Evolutionary conservation across 2,797 vertebrate species (phyloP).

Genomic region (Sebastes taczanowskii): DNA sequence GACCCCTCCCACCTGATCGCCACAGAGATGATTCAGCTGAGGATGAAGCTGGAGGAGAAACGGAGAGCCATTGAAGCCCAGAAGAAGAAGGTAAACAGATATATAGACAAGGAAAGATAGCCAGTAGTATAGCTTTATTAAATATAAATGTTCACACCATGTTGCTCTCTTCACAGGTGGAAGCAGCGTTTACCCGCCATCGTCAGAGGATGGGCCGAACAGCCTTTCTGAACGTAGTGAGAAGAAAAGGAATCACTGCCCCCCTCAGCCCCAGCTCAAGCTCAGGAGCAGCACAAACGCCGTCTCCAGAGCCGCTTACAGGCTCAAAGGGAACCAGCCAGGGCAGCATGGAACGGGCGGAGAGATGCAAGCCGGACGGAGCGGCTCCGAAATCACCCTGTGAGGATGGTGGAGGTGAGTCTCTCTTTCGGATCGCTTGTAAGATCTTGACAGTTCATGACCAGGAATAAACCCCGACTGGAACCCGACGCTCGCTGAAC

Average conservation of each 20-base stretch:
- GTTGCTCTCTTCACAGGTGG: slow-evolving; percentile 73
- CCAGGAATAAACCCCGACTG: background rate
- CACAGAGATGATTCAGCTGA: slow-evolving; percentile 96
- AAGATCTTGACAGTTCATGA: background rate
- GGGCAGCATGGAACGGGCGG: slow-evolving; percentile 72
- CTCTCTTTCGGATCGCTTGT: background rate
- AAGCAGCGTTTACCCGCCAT: slow-evolving; percentile 94
- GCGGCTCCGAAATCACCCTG: slow-evolving; percentile 81
- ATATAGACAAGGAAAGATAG: background rate
- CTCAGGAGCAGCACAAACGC: slow-evolving; percentile 81
- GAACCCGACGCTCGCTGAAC: too few species aligned
- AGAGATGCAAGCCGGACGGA: slow-evolving; percentile 86
- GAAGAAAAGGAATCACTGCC: slow-evolving; percentile 89
- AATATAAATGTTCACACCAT: background rate
- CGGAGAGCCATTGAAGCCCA: slow-evolving; percentile 97
- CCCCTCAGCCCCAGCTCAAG: slow-evolving; percentile 84
- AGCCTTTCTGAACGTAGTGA: slow-evolving; percentile 95
- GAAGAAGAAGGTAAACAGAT: slow-evolving; percentile 87
- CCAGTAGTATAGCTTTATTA: background rate
- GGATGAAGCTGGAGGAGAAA: slow-evolving; percentile 98
- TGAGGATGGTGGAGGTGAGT: slow-evolving; percentile 80
- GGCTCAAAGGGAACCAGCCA: slow-evolving; percentile 42
- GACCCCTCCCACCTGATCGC: slow-evolving; percentile 93
- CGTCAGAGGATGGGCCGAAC: slow-evolving; percentile 97
- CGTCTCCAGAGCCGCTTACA: slow-evolving; percentile 70